These are phyloP conservation scores for Steromphala cineraria DNA, from an alignment of 2,888 invertebrate species.

Conservation along the genomic window DNA sequence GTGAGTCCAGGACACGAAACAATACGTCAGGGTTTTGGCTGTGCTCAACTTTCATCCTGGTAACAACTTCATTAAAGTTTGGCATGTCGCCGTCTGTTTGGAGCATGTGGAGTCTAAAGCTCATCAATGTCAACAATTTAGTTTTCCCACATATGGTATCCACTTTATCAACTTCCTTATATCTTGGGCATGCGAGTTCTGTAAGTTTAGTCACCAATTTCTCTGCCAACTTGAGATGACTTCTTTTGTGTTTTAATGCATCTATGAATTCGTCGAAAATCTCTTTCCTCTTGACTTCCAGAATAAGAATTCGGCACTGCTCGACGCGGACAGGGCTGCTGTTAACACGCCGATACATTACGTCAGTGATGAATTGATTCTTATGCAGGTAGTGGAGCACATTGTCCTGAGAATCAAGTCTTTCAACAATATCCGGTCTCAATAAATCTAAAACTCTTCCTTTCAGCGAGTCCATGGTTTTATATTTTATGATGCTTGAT, in stretches of 20 bases:
- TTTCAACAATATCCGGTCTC: background rate
- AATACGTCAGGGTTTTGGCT: background rate
- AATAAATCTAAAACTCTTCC: background rate
- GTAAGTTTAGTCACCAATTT: background rate
- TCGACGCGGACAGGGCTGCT: background rate
- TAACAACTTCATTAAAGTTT: background rate
- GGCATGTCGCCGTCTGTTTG: background rate
- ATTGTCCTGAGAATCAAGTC: background rate
- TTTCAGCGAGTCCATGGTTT: background rate
- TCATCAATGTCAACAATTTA: no score
- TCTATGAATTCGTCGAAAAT: background rate
- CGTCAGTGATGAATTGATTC: background rate
- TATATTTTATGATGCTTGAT: no score
- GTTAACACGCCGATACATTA: background rate
- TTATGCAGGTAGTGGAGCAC: background rate
- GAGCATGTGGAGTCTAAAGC: no score
- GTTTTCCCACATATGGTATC: no score
- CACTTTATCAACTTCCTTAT: background rate
- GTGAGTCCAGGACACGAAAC: background rate
- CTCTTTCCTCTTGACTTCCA: background rate
- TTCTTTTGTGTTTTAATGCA: background rate
- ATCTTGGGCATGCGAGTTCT: background rate
- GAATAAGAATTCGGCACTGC: background rate
- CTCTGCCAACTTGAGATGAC: background rate
- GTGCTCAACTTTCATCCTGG: background rate